phyloP scores from a whole-genome alignment of 2,888 invertebrate species.

The Caenorhabditis sp. region DNA sequence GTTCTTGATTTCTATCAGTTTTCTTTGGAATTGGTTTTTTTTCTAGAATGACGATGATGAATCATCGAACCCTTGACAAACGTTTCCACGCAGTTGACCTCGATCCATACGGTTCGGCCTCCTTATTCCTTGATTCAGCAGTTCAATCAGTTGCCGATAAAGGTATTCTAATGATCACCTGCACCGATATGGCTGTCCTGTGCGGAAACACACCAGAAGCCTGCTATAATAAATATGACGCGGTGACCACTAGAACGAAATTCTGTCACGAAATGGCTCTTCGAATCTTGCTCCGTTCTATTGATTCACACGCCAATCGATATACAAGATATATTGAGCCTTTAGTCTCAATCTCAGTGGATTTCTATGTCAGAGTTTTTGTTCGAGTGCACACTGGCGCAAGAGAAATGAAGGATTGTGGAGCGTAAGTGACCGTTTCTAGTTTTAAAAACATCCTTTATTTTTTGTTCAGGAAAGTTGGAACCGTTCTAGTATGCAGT shows the following conservation, averaged over 20 bases:
- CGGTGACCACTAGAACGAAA: conserved; percentile 84
- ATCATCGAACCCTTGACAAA: conserved; percentile 77
- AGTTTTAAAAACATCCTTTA: not conserved
- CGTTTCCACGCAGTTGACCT: conserved; percentile 90
- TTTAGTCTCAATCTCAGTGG: conserved; percentile 87
- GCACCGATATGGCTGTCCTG: conserved; percentile 91
- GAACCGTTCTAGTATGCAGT: conserved; percentile 87
- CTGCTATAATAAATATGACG: conserved; percentile 90
- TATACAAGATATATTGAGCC: conserved; percentile 92
- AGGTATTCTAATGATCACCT: conserved; percentile 86
- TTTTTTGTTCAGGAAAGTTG: conserved; percentile 78
- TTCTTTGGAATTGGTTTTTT: too few species aligned
- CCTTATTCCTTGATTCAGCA: conserved; percentile 88
- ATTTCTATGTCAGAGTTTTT: conserved; percentile 94
- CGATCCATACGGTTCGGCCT: conserved; percentile 96
- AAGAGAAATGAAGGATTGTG: conserved; percentile 84
- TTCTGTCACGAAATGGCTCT: conserved; percentile 95
- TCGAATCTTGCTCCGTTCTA: conserved; percentile 87
- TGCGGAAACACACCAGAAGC: conserved; percentile 95
- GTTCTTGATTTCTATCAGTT: conserved; percentile 13
- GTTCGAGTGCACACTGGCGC: conserved; percentile 85
- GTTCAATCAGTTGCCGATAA: conserved; percentile 76
- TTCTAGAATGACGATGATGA: conserved; percentile 84
- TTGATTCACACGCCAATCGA: conserved; percentile 89
- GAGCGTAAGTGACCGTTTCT: conserved; percentile 76